Conservation (phyloP, 2,113 vertebrate genomes). For the Semicossyphus pulcher region DNA sequence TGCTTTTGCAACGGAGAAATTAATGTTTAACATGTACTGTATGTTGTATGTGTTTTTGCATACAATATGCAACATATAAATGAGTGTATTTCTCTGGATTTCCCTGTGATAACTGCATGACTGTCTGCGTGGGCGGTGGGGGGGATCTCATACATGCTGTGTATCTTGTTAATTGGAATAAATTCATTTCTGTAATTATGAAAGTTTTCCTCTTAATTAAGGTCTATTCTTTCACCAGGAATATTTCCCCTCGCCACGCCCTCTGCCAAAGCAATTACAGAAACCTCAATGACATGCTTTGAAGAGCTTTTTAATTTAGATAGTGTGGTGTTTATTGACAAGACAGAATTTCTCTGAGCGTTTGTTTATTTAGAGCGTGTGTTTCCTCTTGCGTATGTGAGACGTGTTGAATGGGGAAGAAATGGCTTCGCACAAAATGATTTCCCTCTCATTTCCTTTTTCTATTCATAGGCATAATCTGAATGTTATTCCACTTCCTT, state of each 20-base stretch:
- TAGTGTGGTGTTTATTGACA: neutral
- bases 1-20: slow-evolving; percentile 49
- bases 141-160: slow-evolving; percentile 41
- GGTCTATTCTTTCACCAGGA: slow-evolving; percentile 19
- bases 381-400: neutral
- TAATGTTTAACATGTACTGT: slow-evolving; percentile 46
- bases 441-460: neutral
- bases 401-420: neutral
- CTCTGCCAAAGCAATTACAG: slow-evolving; percentile 4
- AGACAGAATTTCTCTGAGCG: neutral
- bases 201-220: slow-evolving; percentile 53
- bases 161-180: slow-evolving; percentile 72
- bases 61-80: slow-evolving; percentile 61
- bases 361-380: neutral
- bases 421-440: neutral
- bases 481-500: neutral
- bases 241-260: neutral
- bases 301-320: neutral
- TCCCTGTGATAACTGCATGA: slow-evolving; percentile 50
- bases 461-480: neutral
- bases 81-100: slow-evolving; percentile 47
- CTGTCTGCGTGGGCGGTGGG: slow-evolving; percentile 40
- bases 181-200: slow-evolving; percentile 70
- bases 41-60: slow-evolving; percentile 74
- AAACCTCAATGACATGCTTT: neutral